Conservation (phyloP, 2,888 invertebrate species). For the Yponomeuta sedellus region DNA sequence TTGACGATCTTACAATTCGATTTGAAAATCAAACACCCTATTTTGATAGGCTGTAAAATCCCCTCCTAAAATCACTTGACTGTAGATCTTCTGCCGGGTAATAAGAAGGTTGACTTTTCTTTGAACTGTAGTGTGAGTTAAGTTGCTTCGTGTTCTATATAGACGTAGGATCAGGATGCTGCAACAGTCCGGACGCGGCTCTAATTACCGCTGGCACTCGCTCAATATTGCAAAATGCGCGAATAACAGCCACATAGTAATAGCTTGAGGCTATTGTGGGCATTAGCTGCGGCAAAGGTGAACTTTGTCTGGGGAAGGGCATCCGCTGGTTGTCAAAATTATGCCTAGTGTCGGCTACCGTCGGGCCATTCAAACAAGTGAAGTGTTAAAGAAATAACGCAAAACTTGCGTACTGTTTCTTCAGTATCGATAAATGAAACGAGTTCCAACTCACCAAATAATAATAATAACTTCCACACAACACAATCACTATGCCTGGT, state of each 20-base stretch:
- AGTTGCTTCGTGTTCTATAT: conserved; percentile 25
- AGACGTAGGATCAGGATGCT: conserved; percentile 70
- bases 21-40: background rate
- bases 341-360: too few species aligned
- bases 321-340: too few species aligned
- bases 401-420: too few species aligned
- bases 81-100: background rate
- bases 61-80: background rate
- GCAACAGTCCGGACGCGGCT: conserved; percentile 63
- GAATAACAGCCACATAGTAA: conserved; percentile 47
- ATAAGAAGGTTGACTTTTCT: background rate
- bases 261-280: conserved; percentile 58
- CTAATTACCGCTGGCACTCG: conserved; percentile 70
- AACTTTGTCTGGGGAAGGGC: background rate
- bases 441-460: too few species aligned
- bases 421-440: too few species aligned
- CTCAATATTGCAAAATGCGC: conserved; percentile 65
- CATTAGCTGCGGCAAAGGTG: conserved; percentile 2
- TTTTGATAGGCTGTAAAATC: conserved; percentile 2
- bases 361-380: too few species aligned
- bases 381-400: too few species aligned
- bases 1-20: conserved; percentile 1
- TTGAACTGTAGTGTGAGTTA: conserved; percentile 16
- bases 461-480: too few species aligned
- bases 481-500: too few species aligned